Evolutionary conservation across 2,797 vertebrate species (phyloP).

Genomic region (Novumbra hubbsi): DNA sequence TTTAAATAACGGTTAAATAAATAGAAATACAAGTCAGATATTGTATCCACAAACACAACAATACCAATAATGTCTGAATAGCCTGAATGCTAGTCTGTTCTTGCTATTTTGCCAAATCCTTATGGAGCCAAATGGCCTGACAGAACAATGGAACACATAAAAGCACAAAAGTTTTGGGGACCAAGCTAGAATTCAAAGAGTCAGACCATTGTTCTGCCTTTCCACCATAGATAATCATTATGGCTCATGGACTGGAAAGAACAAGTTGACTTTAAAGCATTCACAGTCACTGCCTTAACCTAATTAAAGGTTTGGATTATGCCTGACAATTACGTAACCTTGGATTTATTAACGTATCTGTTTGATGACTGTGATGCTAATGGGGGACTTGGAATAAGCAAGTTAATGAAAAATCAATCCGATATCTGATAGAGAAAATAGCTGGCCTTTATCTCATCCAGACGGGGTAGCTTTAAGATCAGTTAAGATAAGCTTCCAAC

Average conservation of each 20-base stretch:
- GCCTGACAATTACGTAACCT: not conserved
- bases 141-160: too few species aligned
- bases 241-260: not conserved
- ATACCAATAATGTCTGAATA: not conserved
- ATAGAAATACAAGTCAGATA: too few species aligned
- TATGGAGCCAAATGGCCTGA: too few species aligned
- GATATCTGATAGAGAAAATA: not conserved
- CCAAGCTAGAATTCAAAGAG: not conserved
- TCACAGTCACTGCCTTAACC: not conserved
- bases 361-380: not conserved
- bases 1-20: too few species aligned
- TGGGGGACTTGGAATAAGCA: not conserved
- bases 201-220: not conserved
- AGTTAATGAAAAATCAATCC: not conserved
- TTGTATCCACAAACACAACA: not conserved
- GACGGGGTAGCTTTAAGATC: too few species aligned
- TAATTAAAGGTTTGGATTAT: not conserved
- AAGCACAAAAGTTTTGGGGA: too few species aligned
- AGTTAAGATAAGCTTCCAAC: too few species aligned
- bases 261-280: not conserved
- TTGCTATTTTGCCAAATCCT: too few species aligned
- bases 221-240: not conserved
- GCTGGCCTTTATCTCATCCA: not conserved
- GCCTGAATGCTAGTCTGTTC: too few species aligned
- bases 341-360: not conserved